A percentile compares a stretch with the other conserved stretches of the same genome.
phyloP scores from a whole-genome alignment of 2,113 vertebrate species.

The Galemys pyrenaicus region DNA sequence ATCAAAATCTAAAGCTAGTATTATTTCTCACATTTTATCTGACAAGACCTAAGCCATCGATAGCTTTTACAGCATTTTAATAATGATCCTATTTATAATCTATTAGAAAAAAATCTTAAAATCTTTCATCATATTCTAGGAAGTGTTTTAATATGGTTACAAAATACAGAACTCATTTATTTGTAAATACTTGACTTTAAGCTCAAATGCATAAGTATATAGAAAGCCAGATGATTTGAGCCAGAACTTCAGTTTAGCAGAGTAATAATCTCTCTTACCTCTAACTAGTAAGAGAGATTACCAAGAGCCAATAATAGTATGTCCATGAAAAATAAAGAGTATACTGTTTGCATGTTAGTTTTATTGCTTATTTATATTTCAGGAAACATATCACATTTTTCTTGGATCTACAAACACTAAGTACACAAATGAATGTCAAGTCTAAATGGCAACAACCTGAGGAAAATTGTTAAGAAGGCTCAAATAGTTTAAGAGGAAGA shows the following conservation, averaged over 20 bases:
- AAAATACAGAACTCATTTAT: constrained; percentile 47
- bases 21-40: constrained; percentile 29
- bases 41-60: constrained; percentile 36
- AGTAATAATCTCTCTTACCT: constrained; percentile 25
- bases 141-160: constrained; percentile 37
- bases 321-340: constrained; percentile 46
- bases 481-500: constrained; percentile 40
- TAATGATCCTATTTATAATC: constrained; percentile 52
- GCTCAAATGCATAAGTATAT: not conserved
- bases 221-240: constrained; percentile 33
- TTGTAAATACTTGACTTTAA: constrained; percentile 55
- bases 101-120: constrained; percentile 31
- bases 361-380: constrained; percentile 72
- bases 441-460: constrained; percentile 41
- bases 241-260: constrained; percentile 47
- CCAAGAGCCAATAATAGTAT: constrained; percentile 37
- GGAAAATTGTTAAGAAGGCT: constrained; percentile 16
- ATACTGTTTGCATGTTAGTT: constrained; percentile 42
- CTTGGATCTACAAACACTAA: constrained; percentile 68
- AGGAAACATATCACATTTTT: constrained; percentile 70
- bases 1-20: constrained; percentile 4
- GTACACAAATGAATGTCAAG: constrained; percentile 59
- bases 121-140: not conserved
- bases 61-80: constrained; percentile 40
- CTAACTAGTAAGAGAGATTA: not conserved